Evolutionary conservation across 2,888 invertebrate genomes (phyloP).

Genomic region (Odontomyia ornata): DNA sequence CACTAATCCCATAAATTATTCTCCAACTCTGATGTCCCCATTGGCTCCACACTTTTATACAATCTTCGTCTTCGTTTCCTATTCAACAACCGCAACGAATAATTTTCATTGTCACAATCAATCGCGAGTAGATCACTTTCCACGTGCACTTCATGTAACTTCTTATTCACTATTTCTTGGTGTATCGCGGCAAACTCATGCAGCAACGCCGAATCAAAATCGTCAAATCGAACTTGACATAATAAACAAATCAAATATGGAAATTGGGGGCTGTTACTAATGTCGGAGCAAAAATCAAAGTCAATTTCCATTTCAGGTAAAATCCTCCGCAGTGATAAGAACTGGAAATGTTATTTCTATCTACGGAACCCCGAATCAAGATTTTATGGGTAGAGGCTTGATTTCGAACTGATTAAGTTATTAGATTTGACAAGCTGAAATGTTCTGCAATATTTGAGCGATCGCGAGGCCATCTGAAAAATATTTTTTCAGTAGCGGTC

Average conservation of each 20-base stretch:
- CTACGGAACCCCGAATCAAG: too few species aligned
- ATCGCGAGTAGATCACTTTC: constrained; percentile 8
- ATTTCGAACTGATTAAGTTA: too few species aligned
- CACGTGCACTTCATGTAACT: background rate
- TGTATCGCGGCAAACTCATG: constrained; percentile 5
- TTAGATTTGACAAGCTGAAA: too few species aligned
- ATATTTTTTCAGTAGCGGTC: too few species aligned
- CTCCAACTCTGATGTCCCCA: background rate
- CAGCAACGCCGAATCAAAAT: background rate
- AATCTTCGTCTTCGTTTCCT: background rate
- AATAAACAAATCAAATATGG: background rate
- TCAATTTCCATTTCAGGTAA: background rate
- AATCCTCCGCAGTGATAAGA: too few species aligned
- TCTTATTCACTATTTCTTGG: background rate
- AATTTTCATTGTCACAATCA: constrained; percentile 7
- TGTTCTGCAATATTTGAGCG: too few species aligned
- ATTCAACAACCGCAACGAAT: background rate
- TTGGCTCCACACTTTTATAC: background rate
- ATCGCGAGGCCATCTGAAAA: too few species aligned
- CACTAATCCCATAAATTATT: background rate
- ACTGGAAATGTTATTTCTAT: too few species aligned
- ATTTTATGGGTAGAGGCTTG: too few species aligned
- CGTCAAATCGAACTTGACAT: background rate
- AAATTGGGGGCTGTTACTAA: background rate
- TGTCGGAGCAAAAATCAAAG: background rate